Percentiles rank a stretch among this genome's conserved stretches.
These are phyloP conservation scores for Drosophila sp. DNA, from an alignment of 1,140 invertebrate species.

Conservation along the genomic window DNA sequence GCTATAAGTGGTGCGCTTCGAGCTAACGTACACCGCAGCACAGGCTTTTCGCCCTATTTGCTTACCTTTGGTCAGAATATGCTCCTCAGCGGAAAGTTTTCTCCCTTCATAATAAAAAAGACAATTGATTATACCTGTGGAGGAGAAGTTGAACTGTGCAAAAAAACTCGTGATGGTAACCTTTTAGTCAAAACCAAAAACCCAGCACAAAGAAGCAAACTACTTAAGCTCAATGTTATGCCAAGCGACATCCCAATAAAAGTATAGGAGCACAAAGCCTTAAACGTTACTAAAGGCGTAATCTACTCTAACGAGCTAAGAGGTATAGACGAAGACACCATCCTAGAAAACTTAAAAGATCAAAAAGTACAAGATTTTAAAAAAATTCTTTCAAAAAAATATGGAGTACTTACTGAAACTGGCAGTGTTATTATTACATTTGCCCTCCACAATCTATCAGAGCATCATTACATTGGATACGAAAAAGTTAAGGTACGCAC, in stretches of 20 bases:
- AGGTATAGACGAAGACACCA: too few relatives aligned
- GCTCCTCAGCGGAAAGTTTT: too few relatives aligned
- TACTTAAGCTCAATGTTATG: neutral
- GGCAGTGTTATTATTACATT: neutral
- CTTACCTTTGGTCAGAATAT: too few relatives aligned
- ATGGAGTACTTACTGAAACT: neutral
- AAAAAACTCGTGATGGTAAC: neutral
- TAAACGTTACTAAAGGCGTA: neutral
- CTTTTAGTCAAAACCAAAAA: neutral
- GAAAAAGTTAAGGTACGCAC: conserved; percentile 1
- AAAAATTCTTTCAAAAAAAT: too few relatives aligned
- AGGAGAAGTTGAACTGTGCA: neutral
- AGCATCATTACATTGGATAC: neutral
- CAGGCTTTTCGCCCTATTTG: too few relatives aligned
- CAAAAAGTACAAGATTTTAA: too few relatives aligned
- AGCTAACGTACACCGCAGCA: too few relatives aligned
- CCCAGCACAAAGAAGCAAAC: neutral
- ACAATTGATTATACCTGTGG: neutral
- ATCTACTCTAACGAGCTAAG: too few relatives aligned
- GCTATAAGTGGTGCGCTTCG: too few relatives aligned
- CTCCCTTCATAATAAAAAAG: neutral
- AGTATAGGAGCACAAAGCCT: neutral
- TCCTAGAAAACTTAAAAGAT: too few relatives aligned
- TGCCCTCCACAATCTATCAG: neutral
- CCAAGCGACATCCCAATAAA: neutral